Base-by-base conservation (phyloP, 2,888 invertebrate genomes). In the Dromius quadrimaculatus region DNA sequence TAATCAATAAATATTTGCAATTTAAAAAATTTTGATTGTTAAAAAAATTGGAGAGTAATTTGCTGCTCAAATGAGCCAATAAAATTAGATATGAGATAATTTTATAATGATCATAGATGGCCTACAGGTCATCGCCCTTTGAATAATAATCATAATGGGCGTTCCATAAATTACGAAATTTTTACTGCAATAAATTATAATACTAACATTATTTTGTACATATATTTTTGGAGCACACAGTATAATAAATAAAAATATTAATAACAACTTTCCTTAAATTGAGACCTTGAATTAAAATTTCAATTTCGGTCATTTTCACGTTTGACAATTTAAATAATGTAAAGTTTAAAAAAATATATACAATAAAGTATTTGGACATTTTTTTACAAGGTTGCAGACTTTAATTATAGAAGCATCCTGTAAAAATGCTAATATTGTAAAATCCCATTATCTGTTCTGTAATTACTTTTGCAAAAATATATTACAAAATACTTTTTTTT, bases 81-180 rank as follows among this genome's bases (percentile, higher is more conserved):
- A 45, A 45, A 45, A 45, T 28, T 8, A 28, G 28, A 45, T 45
- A 45, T 45, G 45, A 45, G 45, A 45, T 45, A 45, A 45, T 17
- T 6, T 20, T 9, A 45, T 20, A 8, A 41, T 41, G 15, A 41
- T 15, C 15, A 41, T 11, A 4, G 5, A 41, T 11, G 15, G 41
- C 3, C 17, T 17, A 20, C n/a, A 3, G 50, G 50, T 54, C 50
- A 54, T 54, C 32, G 50, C 50, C 28, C 50, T 13, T 3, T 2
- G 6, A 11, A 28, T 54, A n/a, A 22, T 13, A 15, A 15, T 54
- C 2, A 54, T 54, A 28, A 54, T 28, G 28, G 50, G 32, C 28
- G 50, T 23, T 28, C 13, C 17, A 54, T 28, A 54, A 54, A n/a
- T 5, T 19, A 11, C n/a, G n/a, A n/a, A n/a, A n/a, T n/a, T n/a